A percentile compares a stretch with the other conserved stretches of the same genome.
phyloP scores from a whole-genome alignment of 2,888 invertebrate genomes.

The Philereme transversata region DNA sequence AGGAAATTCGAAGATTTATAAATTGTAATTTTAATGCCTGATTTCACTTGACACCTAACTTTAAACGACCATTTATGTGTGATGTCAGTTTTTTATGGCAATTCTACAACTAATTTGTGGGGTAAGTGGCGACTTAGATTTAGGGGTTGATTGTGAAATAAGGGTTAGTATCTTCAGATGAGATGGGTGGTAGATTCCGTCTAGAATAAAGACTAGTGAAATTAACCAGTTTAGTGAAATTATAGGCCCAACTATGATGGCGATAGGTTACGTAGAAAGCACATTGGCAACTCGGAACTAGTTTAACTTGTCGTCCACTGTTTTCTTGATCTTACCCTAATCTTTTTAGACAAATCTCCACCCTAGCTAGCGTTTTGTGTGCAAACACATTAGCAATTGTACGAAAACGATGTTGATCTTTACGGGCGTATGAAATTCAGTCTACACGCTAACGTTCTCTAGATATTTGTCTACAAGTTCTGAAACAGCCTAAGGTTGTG shows the following conservation, averaged over 20 bases:
- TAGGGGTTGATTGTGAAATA: slow-evolving; percentile 24
- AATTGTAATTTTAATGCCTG: slow-evolving; percentile 33
- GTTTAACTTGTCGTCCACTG: slow-evolving; percentile 3
- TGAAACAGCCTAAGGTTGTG: not conserved
- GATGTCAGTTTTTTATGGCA: not conserved
- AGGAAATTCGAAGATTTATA: slow-evolving; percentile 68
- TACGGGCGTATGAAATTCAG: not conserved
- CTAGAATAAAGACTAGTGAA: slow-evolving; percentile 74
- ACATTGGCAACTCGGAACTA: slow-evolving; percentile 29
- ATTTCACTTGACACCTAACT: slow-evolving; percentile 18
- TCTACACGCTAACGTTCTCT: not conserved
- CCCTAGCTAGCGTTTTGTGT: too few relatives aligned
- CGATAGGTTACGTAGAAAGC: slow-evolving; percentile 51
- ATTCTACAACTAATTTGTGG: not conserved
- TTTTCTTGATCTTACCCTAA: not conserved
- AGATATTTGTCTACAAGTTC: not conserved
- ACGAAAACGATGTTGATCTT: not conserved
- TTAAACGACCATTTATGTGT: slow-evolving; percentile 6
- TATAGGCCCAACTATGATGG: slow-evolving; percentile 63
- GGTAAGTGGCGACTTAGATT: slow-evolving; percentile 2
- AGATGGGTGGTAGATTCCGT: slow-evolving; percentile 64
- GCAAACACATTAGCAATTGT: not conserved
- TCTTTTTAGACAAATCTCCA: not conserved
- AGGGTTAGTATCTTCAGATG: slow-evolving; percentile 51
- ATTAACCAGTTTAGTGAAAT: slow-evolving; percentile 71